These are phyloP conservation scores for Mylabris sibirica DNA, from an alignment of 2,888 invertebrate species.

Conservation along the genomic window DNA sequence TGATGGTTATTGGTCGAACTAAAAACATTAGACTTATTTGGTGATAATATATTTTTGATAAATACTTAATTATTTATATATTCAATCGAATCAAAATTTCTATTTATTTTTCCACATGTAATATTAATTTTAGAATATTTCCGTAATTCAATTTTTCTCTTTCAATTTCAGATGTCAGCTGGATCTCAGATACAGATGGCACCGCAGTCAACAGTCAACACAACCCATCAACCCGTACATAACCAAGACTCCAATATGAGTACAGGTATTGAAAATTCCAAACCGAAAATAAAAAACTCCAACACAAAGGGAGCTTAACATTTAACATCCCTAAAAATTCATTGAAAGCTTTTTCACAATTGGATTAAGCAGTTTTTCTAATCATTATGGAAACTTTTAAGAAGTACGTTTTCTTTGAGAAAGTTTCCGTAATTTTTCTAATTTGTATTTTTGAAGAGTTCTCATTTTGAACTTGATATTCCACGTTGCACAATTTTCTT, in stretches of 20 bases:
- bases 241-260: constrained; percentile 98
- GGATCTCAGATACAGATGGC: constrained; percentile 97
- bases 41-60: constrained; percentile 13
- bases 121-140: not conserved
- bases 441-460: not conserved
- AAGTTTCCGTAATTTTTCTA: not conserved
- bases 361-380: not conserved
- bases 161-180: constrained; percentile 87
- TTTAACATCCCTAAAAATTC: not conserved
- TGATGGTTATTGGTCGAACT: constrained; percentile 46
- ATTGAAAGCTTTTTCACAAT: not conserved
- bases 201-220: constrained; percentile 90
- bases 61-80: not conserved
- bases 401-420: not conserved
- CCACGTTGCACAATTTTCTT: constrained; percentile 11
- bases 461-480: constrained; percentile 6
- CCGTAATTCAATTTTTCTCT: constrained; percentile 17
- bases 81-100: not conserved
- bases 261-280: constrained; percentile 73
- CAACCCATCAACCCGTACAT: constrained; percentile 79
- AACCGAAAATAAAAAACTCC: not conserved
- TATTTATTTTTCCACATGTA: not conserved
- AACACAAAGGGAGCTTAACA: not conserved
- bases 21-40: constrained; percentile 46
- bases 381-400: not conserved